Base-by-base conservation (phyloP, 2,888 invertebrate genomes). In the Mylabris sibirica region DNA sequence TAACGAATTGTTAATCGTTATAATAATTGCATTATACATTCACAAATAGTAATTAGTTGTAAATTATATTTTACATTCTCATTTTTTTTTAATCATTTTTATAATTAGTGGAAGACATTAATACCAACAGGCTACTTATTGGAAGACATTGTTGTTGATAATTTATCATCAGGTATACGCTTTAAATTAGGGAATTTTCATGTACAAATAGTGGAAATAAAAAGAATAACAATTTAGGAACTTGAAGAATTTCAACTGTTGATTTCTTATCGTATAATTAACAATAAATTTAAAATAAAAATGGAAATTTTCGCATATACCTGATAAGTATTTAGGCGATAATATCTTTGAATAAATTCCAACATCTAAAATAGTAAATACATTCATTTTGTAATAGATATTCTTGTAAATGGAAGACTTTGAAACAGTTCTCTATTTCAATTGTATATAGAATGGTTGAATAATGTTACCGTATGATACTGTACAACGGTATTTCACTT, bases 31-130 rank as follows among this genome's bases (percentile, higher is more conserved):
- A n/a, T 57, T 57, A 69, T 64, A 76, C 74, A 74, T 67, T 72
- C 63, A 76, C 69, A 75, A 72, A 76, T 73, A 75, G 71, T 67
- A 68, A 74, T 69, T 72, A 72, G 65, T 72, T 69, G 63, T 69
- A 70, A 72, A 74, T 68, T 67, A 70, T 72, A 64, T 66, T 62
- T 66, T 67, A 71, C 71, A 22, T 53, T 44, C 17, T 44, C 11
- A 5, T 35, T 35, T 11, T 49, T 49, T 20, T 53, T 53, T 12
- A 69, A 65, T 66, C 68, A 71, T 68, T 63, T 65, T 68, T 69
- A 72, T 63, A 69, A 72, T 66, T 72, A 69, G 14, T 76, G 77
- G 77, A 77, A 77, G 77, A 77, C 77, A 75, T 74, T 67, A 65
- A 74, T 72, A 75, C 72, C 72, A 71, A 71, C 69, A 76, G 75